These are phyloP conservation scores for Sceloporus tristichus DNA, from an alignment of 2,113 vertebrate species.

Conservation along the genomic window DNA sequence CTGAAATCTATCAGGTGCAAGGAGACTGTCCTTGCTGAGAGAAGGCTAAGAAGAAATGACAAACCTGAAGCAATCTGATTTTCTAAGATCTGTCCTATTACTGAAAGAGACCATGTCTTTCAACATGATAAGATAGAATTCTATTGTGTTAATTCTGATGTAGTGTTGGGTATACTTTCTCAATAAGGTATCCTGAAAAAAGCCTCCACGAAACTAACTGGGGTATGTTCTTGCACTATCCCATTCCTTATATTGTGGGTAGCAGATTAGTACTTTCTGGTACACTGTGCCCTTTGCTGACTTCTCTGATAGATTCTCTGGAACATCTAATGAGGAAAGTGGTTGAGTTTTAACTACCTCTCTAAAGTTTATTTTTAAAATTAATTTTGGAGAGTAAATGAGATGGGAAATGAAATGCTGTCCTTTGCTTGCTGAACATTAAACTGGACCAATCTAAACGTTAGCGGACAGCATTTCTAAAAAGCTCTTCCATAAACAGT, in stretches of 20 bases:
- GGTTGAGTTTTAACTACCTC: constrained; percentile 28
- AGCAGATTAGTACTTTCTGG: not conserved
- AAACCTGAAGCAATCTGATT: constrained; percentile 29
- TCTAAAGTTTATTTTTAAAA: not conserved
- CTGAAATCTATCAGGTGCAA: constrained; percentile 24
- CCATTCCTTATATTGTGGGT: not conserved
- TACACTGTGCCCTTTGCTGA: not conserved
- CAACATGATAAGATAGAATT: not conserved
- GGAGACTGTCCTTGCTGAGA: constrained; percentile 37
- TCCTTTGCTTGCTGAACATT: constrained; percentile 30
- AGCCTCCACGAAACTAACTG: not conserved
- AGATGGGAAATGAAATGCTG: constrained; percentile 35
- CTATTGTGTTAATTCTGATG: not conserved
- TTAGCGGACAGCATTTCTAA: not conserved
- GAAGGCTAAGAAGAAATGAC: constrained; percentile 27
- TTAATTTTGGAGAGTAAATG: constrained; percentile 18
- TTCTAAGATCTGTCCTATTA: constrained; percentile 27
- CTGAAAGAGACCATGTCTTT: not conserved
- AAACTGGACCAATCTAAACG: not conserved
- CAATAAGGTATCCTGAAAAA: not conserved
- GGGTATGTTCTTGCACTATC: not conserved
- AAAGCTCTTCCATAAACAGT: not conserved
- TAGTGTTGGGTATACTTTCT: not conserved
- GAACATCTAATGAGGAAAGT: not conserved
- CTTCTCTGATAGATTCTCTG: not conserved